A percentile compares a stretch with the other conserved stretches of the same genome.
These are phyloP conservation scores for Anthoptus insignis DNA, from an alignment of 2,888 invertebrate genomes.

Conservation along the genomic window DNA sequence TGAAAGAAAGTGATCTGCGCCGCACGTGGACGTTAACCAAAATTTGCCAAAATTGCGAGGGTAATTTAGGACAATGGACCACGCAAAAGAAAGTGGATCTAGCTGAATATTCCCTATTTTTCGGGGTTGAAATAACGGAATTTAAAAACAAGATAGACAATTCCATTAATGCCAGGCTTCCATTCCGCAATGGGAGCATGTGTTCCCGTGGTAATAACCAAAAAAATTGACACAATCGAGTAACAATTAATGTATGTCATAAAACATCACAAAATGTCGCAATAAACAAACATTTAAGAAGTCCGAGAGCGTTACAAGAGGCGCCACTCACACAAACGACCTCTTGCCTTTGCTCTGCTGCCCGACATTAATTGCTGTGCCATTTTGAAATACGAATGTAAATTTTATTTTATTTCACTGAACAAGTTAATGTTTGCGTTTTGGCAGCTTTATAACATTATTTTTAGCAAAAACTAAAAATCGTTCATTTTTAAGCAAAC, in stretches of 20 bases:
- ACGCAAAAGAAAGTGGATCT: too few relatives aligned
- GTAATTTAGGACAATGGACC: too few relatives aligned
- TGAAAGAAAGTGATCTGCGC: too few relatives aligned
- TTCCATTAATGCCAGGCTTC: too few relatives aligned
- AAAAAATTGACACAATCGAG: background rate
- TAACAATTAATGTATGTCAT: constrained; percentile 11
- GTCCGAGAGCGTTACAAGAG: constrained; percentile 6
- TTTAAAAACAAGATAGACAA: too few relatives aligned
- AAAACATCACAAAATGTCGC: constrained; percentile 21
- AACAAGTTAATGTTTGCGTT: background rate
- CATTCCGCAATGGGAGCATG: background rate
- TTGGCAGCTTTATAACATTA: background rate
- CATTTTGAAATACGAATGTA: constrained; percentile 18
- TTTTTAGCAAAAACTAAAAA: background rate
- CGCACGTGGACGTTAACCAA: too few relatives aligned
- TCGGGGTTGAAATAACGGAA: too few relatives aligned
- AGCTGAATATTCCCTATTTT: too few relatives aligned
- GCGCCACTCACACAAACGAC: constrained; percentile 13
- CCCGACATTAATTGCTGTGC: constrained; percentile 18
- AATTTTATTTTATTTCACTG: constrained; percentile 9
- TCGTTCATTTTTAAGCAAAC: too few relatives aligned
- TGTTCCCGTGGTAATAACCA: background rate
- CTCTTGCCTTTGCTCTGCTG: constrained; percentile 16
- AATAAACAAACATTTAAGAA: constrained; percentile 18
- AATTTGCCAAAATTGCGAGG: too few relatives aligned